These are phyloP conservation scores for Rachycentron canadum DNA, from an alignment of 2,797 vertebrate genomes.

Conservation along the genomic window DNA sequence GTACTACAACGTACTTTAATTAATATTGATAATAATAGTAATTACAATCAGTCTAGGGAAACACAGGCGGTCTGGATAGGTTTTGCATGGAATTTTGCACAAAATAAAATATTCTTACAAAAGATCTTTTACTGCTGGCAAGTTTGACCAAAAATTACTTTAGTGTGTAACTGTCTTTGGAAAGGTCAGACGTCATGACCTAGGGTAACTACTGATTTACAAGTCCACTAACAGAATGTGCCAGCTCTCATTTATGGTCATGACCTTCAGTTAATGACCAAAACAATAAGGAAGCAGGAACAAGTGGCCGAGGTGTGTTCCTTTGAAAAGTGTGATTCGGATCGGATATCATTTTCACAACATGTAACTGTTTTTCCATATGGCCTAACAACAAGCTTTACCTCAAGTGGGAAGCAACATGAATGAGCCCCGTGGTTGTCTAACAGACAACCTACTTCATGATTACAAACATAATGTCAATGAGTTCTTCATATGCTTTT, in stretches of 20 bases:
- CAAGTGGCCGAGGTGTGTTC: not conserved
- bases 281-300: not conserved
- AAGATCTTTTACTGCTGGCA: not conserved
- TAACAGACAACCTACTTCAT: not conserved
- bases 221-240: not conserved
- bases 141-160: not conserved
- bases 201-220: not conserved
- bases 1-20: constrained; percentile 44
- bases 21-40: constrained; percentile 56
- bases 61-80: constrained; percentile 17
- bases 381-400: not conserved
- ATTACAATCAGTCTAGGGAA: constrained; percentile 59
- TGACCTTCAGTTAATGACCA: not conserved
- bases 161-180: not conserved
- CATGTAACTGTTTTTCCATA: not conserved
- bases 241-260: not conserved
- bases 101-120: constrained; percentile 14
- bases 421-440: too few species aligned
- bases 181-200: not conserved
- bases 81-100: constrained; percentile 29
- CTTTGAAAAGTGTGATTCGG: not conserved
- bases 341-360: not conserved
- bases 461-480: not conserved
- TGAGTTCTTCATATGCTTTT: not conserved
- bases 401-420: not conserved